Evolutionary conservation across 2,113 vertebrate genomes (phyloP).

Genomic region (Eolophus roseicapilla): DNA sequence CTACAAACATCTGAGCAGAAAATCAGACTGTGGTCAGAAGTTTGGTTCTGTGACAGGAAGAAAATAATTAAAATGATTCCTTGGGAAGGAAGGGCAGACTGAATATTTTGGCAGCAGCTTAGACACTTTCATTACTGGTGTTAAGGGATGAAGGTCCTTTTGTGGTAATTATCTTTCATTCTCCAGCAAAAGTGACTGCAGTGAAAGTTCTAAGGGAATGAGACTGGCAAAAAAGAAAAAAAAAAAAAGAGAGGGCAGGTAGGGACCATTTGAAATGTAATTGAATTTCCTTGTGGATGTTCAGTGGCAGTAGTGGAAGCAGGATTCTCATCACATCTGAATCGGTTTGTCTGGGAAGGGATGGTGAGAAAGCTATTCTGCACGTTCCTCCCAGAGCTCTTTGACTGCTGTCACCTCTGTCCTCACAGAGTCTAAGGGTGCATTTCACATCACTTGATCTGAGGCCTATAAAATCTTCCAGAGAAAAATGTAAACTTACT

Average conservation of each 20-base stretch:
- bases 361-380: neutral
- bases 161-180: neutral
- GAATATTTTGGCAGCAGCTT: neutral
- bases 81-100: neutral
- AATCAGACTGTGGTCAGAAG: slow-evolving; percentile 10
- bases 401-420: neutral
- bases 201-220: neutral
- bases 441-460: neutral
- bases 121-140: neutral
- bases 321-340: neutral
- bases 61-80: slow-evolving; percentile 38
- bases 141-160: neutral
- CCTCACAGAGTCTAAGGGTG: neutral
- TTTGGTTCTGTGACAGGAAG: slow-evolving; percentile 9
- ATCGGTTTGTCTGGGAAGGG: neutral
- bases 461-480: neutral
- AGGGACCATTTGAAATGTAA: neutral
- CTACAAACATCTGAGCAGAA: slow-evolving; percentile 35
- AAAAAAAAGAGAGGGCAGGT: neutral
- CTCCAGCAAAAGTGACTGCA: neutral
- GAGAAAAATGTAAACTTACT: neutral
- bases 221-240: neutral
- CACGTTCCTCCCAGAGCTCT: fast-evolving
- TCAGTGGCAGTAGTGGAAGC: neutral
- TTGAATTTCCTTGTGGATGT: neutral